phyloP scores from a whole-genome alignment of 92 coral and sea anemone genomes.

The Micromussa lordhowensis region DNA sequence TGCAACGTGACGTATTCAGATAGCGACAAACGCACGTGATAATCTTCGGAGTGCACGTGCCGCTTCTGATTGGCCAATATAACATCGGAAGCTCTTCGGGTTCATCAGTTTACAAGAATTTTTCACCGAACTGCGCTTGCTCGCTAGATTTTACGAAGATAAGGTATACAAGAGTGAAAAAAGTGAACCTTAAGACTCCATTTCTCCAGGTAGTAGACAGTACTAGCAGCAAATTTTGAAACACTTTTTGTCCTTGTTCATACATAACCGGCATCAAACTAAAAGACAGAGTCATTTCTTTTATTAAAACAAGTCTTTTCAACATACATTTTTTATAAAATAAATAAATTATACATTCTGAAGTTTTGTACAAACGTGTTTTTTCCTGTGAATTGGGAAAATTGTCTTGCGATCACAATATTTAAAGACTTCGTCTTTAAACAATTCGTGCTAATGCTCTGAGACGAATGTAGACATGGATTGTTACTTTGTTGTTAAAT shows the following conservation, averaged over 20 bases:
- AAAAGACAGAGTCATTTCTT: background rate
- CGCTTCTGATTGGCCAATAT: background rate
- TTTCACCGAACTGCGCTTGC: background rate
- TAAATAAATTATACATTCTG: conserved; percentile 21
- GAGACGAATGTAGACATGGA: background rate
- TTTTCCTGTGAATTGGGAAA: background rate
- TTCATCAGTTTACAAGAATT: background rate
- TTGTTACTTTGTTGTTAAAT: background rate
- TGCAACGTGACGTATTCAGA: background rate
- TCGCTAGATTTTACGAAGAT: background rate
- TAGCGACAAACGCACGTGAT: background rate
- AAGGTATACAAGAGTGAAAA: too few species aligned
- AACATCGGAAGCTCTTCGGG: background rate
- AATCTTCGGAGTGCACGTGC: conserved; percentile 5
- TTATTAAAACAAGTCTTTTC: background rate
- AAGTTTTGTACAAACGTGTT: conserved; percentile 5
- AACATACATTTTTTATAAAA: conserved; percentile 10
- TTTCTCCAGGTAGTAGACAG: background rate
- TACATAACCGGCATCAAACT: too few species aligned
- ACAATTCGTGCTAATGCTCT: background rate
- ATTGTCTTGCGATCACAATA: background rate
- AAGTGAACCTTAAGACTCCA: background rate
- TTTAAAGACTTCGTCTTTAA: background rate
- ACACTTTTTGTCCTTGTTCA: background rate
- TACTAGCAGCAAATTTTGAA: too few species aligned